Evolutionary conservation across 2,113 vertebrate species (phyloP), one percentile per base, ranked within the genome.

Genomic region (Calonectris borealis): DNA sequence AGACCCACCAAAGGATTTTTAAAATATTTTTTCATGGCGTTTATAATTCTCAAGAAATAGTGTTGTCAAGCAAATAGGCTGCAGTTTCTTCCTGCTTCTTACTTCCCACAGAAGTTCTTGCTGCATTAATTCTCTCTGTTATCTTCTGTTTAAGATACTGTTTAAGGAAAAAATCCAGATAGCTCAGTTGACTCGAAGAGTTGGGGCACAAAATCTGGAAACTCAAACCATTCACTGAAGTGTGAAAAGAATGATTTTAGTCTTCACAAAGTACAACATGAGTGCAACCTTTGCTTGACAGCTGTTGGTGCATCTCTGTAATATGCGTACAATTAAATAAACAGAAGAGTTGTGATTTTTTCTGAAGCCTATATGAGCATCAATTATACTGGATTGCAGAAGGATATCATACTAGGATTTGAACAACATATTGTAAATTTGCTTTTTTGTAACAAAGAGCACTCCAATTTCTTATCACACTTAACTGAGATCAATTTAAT

Each of bases 341-440:
- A 96, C n/a, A 94, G 86, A 94, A 95, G 73, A 96, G 64, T 72
- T 84, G 83, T 89, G 60, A 79, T 82, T 94, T 97, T 69, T 97
- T 96, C 83, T 95, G 95, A 96, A 94, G 86, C 71, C 89, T 78
- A 73, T 60, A 57, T 40, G 73, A 97, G 94, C 90, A 93, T 83
- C 49, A 82, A 66, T 78, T 95, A 91, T 49, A 93, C 66, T 64
- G 70, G 88, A 95, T 55, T 91, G 79, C 80, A 97, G 91, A 95
- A 93, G 83, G 72, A 62, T 83, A 88, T 58, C 15, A 36, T 44
- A 86, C 49, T 62, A 84, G 76, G 70, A 95, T 93, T 97, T 96
- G 92, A 90, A 93, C 66, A 92, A 96, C 49, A 91, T 57, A 77
- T 2, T 81, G 89, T 73, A 96, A 91, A 94, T 96, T 93, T 92